Base-by-base conservation (phyloP, 30 jellyfish, hydroid and myxozoan species). In the Calvadosia cruxmelitensis region DNA sequence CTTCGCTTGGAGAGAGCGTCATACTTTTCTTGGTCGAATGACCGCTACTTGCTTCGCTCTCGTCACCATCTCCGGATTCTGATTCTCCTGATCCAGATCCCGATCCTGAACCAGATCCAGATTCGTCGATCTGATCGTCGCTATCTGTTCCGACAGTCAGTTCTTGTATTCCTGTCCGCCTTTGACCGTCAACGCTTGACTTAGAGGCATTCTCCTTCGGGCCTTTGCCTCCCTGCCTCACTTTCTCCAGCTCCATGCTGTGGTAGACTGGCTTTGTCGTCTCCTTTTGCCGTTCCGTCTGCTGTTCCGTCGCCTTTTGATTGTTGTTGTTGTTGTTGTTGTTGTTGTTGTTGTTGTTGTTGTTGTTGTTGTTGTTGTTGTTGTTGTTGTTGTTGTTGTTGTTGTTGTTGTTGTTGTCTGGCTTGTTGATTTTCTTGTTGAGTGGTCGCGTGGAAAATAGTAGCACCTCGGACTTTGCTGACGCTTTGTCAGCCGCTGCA, bases 21-120 rank as follows among this genome's bases (percentile, higher is more conserved):
- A 42, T 42, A 20, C 20, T 42, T n/a, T n/a, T n/a, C 57, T 42
- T 20, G 57, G 10, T 42, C 20, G 57, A 20, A 42, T 42, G 57
- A 5, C 15, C 57, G 20, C 57, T 42, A 42, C 10, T 10, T 42
- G 20, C 10, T 5, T 42, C 15, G 10, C 15, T 5, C 15, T 20
- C 20, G 57, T 42, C 57, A 5, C 10, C 29, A 7, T 12, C 89
- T 27, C 5, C 29, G 0, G 62, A 31, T 63, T 29, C 52, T 63
- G 50, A 34, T 29, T 51, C 52, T 16, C 87, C 87, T 7, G 84
- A 64, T 10, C 87, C 94, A 15, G 94, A 82, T 30, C 94, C 94
- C 23, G 94, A 82, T 23, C 79, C 83, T 29, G 94, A 82, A 28
- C 77, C 94, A 12, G 94, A 82, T 16, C 64, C 84, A 10, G 80